These are phyloP conservation scores for Punctoribates punctum DNA, from an alignment of 2,888 invertebrate species.

Conservation along the genomic window DNA sequence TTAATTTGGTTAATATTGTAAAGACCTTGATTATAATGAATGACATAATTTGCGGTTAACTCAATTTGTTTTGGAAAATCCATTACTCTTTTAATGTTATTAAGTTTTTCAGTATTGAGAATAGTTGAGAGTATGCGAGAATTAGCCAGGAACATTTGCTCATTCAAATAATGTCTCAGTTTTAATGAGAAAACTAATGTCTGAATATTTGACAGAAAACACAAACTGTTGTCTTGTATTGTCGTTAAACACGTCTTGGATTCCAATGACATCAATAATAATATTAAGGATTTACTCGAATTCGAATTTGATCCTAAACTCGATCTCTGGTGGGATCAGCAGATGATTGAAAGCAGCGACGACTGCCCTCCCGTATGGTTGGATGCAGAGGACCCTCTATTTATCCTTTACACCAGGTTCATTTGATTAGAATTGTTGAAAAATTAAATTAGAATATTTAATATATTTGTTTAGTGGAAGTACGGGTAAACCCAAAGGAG, in stretches of 20 bases:
- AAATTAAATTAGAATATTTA: too few relatives aligned
- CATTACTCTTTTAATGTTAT: too few relatives aligned
- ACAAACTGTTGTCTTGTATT: conserved; percentile 27
- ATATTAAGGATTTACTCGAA: not conserved
- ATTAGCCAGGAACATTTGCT: too few relatives aligned
- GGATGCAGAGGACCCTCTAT: conserved; percentile 90
- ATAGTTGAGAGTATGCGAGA: too few relatives aligned
- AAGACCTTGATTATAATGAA: too few relatives aligned
- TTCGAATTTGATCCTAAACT: conserved; percentile 41
- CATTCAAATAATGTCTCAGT: too few relatives aligned
- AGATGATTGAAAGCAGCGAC: conserved; percentile 72
- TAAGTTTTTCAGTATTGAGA: too few relatives aligned
- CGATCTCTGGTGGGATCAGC: conserved; percentile 89
- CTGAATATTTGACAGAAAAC: not conserved
- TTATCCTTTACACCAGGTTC: conserved; percentile 91
- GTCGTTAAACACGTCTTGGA: conserved; percentile 13
- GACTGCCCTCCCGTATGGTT: conserved; percentile 93
- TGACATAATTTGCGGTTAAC: too few relatives aligned
- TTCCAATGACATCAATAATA: not conserved
- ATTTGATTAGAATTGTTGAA: conserved; percentile 59
- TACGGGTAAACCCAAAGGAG: conserved; percentile 97
- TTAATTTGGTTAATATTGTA: not conserved
- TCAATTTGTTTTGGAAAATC: too few relatives aligned
- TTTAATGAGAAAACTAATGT: too few relatives aligned
- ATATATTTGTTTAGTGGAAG: conserved; percentile 64